Percentiles rank a stretch among this genome's conserved stretches.
Evolutionary conservation across 1,140 invertebrate species (phyloP).

Genomic region (Limonius californicus): DNA sequence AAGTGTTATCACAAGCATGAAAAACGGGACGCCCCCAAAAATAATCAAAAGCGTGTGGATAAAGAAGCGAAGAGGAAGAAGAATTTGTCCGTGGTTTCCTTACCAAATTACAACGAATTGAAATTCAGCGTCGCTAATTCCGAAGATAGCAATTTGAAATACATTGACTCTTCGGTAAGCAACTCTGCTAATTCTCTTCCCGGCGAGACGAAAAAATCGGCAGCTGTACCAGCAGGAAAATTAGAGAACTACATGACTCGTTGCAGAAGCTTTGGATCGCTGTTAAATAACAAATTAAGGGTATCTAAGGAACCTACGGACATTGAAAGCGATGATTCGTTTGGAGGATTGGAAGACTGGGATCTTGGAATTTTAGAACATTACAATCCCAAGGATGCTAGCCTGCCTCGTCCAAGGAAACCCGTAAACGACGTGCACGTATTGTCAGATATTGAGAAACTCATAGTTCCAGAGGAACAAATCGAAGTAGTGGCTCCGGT

Average conservation of each 20-base stretch:
- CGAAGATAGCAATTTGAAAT: constrained; percentile 30
- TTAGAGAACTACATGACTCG: constrained; percentile 47
- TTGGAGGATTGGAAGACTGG: constrained; percentile 49
- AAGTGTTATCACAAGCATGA: constrained; percentile 36
- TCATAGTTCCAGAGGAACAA: constrained; percentile 36
- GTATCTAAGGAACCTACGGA: constrained; percentile 34
- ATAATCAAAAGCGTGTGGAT: constrained; percentile 20
- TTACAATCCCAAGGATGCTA: constrained; percentile 45
- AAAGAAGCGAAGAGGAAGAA: constrained; percentile 32
- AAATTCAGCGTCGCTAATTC: constrained; percentile 39
- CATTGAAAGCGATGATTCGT: constrained; percentile 47
- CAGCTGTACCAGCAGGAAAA: constrained; percentile 31
- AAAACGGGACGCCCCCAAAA: constrained; percentile 21
- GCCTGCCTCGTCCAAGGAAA: constrained; percentile 40
- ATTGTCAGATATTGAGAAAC: constrained; percentile 39
- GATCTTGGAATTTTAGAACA: constrained; percentile 46
- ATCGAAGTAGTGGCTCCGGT: constrained; percentile 27
- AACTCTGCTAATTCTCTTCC: constrained; percentile 38
- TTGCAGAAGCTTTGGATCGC: constrained; percentile 46
- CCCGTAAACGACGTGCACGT: constrained; percentile 24
- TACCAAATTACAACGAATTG: constrained; percentile 53
- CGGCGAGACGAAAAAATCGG: constrained; percentile 37
- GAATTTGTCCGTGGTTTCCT: constrained; percentile 48
- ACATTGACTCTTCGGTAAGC: constrained; percentile 3
- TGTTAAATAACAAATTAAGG: constrained; percentile 44